Percentiles rank a stretch among this genome's conserved stretches.
Evolutionary conservation across 2,797 vertebrate species (phyloP).

Genomic region (Emydoidea blandingii): DNA sequence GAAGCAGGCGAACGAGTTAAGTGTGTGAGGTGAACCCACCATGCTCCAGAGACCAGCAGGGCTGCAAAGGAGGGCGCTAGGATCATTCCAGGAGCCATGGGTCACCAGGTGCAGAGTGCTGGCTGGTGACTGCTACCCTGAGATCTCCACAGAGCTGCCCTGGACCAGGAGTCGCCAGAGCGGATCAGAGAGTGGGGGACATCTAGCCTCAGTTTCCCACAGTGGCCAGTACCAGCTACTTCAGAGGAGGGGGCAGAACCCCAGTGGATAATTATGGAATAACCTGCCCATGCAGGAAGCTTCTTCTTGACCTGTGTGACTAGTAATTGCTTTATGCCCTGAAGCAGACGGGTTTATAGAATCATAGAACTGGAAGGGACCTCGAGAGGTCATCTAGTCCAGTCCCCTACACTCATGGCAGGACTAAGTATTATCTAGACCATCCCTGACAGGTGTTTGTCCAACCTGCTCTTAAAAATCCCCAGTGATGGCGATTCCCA

Average conservation of each 20-base stretch:
- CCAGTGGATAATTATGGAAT: neutral
- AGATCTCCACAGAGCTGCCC: neutral
- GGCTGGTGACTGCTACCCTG: neutral
- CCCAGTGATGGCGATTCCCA: too few species aligned
- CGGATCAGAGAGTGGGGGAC: neutral
- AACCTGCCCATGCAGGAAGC: neutral
- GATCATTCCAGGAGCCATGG: neutral
- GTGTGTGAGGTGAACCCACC: neutral
- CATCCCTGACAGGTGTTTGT: too few species aligned
- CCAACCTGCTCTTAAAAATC: too few species aligned
- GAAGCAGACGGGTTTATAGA: neutral
- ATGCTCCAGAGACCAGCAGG: neutral
- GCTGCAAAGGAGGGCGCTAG: neutral
- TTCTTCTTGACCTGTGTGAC: neutral
- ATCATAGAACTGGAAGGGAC: too few species aligned
- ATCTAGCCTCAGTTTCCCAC: neutral
- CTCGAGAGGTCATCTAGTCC: too few species aligned
- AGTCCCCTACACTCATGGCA: too few species aligned
- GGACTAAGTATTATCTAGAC: too few species aligned
- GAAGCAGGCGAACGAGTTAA: constrained; percentile 42
- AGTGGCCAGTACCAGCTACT: neutral
- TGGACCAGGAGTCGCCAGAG: neutral
- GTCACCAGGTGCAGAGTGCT: neutral
- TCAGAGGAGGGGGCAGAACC: neutral
- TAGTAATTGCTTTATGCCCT: neutral